These are phyloP conservation scores for Xenus cinereus DNA, from an alignment of 2,113 vertebrate species.

Conservation along the genomic window DNA sequence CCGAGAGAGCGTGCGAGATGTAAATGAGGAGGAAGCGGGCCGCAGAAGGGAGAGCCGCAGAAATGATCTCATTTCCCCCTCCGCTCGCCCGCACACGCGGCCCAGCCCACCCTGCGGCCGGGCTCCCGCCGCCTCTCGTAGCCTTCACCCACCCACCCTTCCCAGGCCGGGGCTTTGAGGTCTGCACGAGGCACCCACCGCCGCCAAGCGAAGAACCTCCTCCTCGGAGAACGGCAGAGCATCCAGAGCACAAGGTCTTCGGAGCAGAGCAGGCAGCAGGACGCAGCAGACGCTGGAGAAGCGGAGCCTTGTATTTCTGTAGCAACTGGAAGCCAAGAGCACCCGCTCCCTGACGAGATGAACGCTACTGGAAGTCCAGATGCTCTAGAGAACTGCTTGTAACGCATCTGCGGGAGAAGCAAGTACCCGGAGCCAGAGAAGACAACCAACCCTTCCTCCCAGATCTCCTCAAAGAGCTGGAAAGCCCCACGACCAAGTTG, in stretches of 20 bases:
- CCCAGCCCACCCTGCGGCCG: neutral
- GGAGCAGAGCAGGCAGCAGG: rapidly evolving
- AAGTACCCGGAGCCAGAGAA: neutral
- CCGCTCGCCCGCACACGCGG: rapidly evolving
- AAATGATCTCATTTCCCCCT: neutral
- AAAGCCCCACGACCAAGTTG: neutral
- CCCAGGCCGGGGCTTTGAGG: neutral
- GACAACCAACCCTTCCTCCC: neutral
- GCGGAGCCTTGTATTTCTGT: neutral
- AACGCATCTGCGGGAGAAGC: neutral
- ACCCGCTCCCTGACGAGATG: neutral
- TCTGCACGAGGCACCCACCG: neutral
- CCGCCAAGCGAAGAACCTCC: rapidly evolving
- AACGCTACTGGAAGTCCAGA: neutral
- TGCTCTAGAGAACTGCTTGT: neutral
- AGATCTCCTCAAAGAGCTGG: neutral
- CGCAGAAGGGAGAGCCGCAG: neutral
- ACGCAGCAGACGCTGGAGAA: rapidly evolving
- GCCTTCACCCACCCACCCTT: rapidly evolving
- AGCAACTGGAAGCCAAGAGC: neutral
- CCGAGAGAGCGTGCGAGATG: neutral
- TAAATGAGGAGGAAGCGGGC: neutral
- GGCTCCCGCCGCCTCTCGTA: neutral
- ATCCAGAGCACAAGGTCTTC: too few species aligned
- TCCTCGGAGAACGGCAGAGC: rapidly evolving